A percentile compares a stretch with the other conserved stretches of the same genome.
Conservation (phyloP, 2,888 invertebrate species). For the Phortica magna region DNA sequence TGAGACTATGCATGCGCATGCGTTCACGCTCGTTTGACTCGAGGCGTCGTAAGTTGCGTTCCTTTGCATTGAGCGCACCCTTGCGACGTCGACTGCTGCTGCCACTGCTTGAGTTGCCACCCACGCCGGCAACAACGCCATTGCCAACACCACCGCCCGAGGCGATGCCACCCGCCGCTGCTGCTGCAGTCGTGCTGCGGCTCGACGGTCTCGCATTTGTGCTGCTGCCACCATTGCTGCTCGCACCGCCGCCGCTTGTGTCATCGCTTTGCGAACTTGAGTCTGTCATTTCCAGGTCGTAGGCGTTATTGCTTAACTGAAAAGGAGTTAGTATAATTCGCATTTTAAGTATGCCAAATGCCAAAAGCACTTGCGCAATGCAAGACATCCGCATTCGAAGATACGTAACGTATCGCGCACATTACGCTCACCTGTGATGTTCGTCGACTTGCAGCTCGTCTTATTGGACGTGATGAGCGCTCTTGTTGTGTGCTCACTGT, state of each 20-base stretch:
- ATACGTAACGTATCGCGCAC: neutral
- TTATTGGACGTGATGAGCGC: slow-evolving; percentile 71
- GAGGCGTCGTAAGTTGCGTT: slow-evolving; percentile 89
- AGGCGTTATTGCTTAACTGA: slow-evolving; percentile 74
- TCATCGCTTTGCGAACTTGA: slow-evolving; percentile 78
- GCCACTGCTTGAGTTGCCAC: neutral
- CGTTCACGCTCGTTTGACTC: slow-evolving; percentile 95
- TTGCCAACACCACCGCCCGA: neutral
- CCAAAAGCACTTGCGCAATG: neutral
- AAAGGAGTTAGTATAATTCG: neutral
- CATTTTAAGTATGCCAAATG: neutral
- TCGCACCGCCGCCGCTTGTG: slow-evolving; percentile 77
- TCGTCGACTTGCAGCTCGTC: slow-evolving; percentile 72
- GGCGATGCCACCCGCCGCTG: slow-evolving; percentile 32
- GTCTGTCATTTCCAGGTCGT: slow-evolving; percentile 78
- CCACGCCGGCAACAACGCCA: neutral
- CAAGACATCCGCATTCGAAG: neutral
- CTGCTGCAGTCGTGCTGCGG: slow-evolving; percentile 48
- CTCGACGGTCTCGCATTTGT: slow-evolving; percentile 69
- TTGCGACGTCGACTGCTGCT: slow-evolving; percentile 81
- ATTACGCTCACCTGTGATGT: slow-evolving; percentile 70
- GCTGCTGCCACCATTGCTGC: slow-evolving; percentile 75
- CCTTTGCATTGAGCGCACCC: slow-evolving; percentile 88
- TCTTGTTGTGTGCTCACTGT: slow-evolving; percentile 47
- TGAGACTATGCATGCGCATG: slow-evolving; percentile 94